phyloP scores from a whole-genome alignment of 2,797 vertebrate genomes.

The Pelochelys cantorii region DNA sequence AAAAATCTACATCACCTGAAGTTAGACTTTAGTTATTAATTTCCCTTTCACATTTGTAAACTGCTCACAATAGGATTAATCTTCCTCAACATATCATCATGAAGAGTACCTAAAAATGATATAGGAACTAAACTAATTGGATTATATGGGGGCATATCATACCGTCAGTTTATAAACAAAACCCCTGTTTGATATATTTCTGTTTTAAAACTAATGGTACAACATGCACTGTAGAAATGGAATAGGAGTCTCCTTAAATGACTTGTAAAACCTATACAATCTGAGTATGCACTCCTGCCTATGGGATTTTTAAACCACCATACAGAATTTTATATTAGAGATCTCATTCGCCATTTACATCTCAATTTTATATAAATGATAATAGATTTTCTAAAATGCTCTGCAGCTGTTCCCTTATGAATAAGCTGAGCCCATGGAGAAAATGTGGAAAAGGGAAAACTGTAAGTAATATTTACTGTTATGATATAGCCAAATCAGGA shows the following conservation, averaged over 20 bases:
- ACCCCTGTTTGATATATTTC: constrained; percentile 49
- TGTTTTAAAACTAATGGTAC: constrained; percentile 38
- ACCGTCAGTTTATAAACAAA: constrained; percentile 60
- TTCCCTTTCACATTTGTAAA: constrained; percentile 29
- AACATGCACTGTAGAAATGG: constrained; percentile 26
- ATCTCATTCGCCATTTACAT: constrained; percentile 62
- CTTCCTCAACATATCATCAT: background rate
- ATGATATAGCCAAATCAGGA: constrained; percentile 72
- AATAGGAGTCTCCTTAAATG: constrained; percentile 41
- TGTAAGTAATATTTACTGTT: constrained; percentile 72
- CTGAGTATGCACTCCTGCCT: constrained; percentile 64
- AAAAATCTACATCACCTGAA: background rate
- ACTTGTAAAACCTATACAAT: constrained; percentile 61
- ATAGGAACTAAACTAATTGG: constrained; percentile 46
- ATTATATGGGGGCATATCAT: constrained; percentile 53
- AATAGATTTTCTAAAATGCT: constrained; percentile 43
- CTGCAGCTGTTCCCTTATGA: constrained; percentile 78
- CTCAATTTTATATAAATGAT: constrained; percentile 70
- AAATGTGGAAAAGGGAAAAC: constrained; percentile 72
- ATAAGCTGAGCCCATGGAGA: constrained; percentile 66
- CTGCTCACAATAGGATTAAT: constrained; percentile 28
- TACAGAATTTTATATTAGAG: constrained; percentile 57
- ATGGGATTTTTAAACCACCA: constrained; percentile 62
- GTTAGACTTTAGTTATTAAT: constrained; percentile 42
- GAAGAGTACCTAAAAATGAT: constrained; percentile 53